phyloP scores from a whole-genome alignment of 2,888 invertebrate genomes.

The Drosophila austrosaltans region DNA sequence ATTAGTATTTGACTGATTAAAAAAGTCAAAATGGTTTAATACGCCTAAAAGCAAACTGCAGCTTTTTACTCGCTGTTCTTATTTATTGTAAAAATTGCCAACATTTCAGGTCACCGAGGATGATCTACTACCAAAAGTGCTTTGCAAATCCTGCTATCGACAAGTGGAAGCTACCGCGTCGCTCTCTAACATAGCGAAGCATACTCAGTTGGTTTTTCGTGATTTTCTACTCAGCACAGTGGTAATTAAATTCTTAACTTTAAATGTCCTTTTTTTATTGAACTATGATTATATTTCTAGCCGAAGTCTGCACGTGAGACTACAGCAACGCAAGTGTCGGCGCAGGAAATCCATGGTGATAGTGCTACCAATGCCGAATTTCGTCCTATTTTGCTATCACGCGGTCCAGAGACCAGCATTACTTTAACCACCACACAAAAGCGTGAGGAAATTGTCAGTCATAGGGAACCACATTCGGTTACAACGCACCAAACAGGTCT shows the following conservation, averaged over 20 bases:
- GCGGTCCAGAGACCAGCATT: constrained; percentile 45
- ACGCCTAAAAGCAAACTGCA: constrained; percentile 4
- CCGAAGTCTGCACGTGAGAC: constrained; percentile 58
- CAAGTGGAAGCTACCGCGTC: constrained; percentile 82
- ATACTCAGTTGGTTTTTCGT: constrained; percentile 79
- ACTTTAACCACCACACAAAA: constrained; percentile 25
- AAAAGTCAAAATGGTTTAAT: neutral
- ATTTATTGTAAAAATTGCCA: neutral
- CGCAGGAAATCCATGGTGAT: neutral
- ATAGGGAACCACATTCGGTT: neutral
- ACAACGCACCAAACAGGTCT: neutral
- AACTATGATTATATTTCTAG: constrained; percentile 26
- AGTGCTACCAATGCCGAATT: constrained; percentile 30
- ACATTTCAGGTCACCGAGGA: constrained; percentile 75
- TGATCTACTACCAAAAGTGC: constrained; percentile 80
- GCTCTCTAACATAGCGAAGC: constrained; percentile 80
- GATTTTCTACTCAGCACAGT: constrained; percentile 77
- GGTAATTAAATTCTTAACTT: constrained; percentile 52
- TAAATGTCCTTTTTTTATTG: neutral
- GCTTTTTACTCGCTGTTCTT: neutral
- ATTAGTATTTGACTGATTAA: neutral
- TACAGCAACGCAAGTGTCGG: constrained; percentile 25
- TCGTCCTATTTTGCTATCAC: constrained; percentile 56
- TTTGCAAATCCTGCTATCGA: constrained; percentile 81
- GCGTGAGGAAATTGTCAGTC: constrained; percentile 25